Base-by-base conservation (phyloP, 2,888 invertebrate genomes). In the Caenorhabditis angaria region DNA sequence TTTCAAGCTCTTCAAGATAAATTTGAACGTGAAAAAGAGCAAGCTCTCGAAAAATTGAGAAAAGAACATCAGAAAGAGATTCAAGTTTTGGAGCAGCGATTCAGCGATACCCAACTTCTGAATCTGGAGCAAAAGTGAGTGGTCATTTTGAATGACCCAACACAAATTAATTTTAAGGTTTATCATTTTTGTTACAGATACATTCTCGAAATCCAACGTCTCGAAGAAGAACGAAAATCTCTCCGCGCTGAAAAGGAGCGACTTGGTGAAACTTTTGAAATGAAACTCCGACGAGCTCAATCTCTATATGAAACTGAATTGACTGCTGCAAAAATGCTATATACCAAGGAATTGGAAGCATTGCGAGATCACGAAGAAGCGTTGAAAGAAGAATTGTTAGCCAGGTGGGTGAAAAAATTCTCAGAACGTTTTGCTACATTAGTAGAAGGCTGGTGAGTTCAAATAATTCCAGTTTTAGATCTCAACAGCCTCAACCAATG, bases 1-100 rank as follows among this genome's bases (percentile, higher is more conserved):
- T 90, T 87, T 88, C 90, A 80, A 88, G 80, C 84, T 10, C 65
- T 87, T 6, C 86, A 87, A 78, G 86, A 86, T 56, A 82, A 85
- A 56, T 87, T 87, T 62, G 87, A 87, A 60, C 56, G 85, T 12
- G 87, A 87, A 56, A 88, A 88, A 61, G 87, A 88, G 63, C 81
- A 83, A 59, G 84, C 87, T 0, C 63, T 88, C 54, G 87, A 87
- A 62, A 87, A 86, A 60, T 62, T 87, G 61, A 67, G 85, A 1
- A 80, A 87, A 61, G 88, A 87, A 48, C 87, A 87, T 66, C 87
- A 87, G 70, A 87, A 87, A 54, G 88, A 87, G 56, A 88, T 87
- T 57, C 83, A 86, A 65, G 61, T 83, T 8, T 59, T 87, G 27
- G 87, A 88, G 62, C 83, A 83, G 59, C 67, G 86, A 20, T 85